phyloP scores from a whole-genome alignment of 2,113 vertebrate genomes.

The Thunnus maccoyii region DNA sequence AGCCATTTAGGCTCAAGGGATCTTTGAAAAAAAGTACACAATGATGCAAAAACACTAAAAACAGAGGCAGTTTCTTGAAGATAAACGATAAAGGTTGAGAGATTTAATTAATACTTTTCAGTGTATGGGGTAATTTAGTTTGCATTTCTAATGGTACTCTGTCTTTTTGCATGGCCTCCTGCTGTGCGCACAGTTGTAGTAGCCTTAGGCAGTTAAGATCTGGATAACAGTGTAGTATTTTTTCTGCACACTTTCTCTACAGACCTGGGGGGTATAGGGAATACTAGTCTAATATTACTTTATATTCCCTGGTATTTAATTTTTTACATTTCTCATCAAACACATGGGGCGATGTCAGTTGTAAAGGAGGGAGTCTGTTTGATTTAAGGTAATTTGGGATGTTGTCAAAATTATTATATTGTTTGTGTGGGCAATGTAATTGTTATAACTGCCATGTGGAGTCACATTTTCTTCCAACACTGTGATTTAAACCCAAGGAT shows the following conservation, averaged over 20 bases:
- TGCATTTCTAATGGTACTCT: conserved; percentile 59
- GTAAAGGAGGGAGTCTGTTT: conserved; percentile 21
- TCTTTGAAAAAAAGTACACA: not conserved
- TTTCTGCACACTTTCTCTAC: conserved; percentile 29
- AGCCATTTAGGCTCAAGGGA: not conserved
- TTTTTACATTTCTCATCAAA: conserved; percentile 27
- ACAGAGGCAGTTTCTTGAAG: conserved; percentile 13
- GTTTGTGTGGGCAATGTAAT: conserved; percentile 28
- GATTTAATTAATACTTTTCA: conserved; percentile 65
- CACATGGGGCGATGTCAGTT: conserved; percentile 14
- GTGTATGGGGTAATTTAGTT: conserved; percentile 51
- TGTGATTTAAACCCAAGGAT: conserved; percentile 61
- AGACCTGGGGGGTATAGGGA: conserved; percentile 37
- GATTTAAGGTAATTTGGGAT: conserved; percentile 46
- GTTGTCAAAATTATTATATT: conserved; percentile 35
- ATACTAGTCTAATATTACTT: conserved; percentile 53
- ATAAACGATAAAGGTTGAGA: conserved; percentile 39
- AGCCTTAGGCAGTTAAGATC: conserved; percentile 54
- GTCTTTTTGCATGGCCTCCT: conserved; percentile 54
- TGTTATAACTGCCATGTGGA: conserved; percentile 43
- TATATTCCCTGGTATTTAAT: conserved; percentile 41
- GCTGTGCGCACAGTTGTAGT: conserved; percentile 54
- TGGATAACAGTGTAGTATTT: conserved; percentile 39
- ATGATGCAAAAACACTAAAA: not conserved
- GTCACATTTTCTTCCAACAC: conserved; percentile 43